Conservation (phyloP, 2,888 invertebrate genomes). For the Scaptomyza flava region DNA sequence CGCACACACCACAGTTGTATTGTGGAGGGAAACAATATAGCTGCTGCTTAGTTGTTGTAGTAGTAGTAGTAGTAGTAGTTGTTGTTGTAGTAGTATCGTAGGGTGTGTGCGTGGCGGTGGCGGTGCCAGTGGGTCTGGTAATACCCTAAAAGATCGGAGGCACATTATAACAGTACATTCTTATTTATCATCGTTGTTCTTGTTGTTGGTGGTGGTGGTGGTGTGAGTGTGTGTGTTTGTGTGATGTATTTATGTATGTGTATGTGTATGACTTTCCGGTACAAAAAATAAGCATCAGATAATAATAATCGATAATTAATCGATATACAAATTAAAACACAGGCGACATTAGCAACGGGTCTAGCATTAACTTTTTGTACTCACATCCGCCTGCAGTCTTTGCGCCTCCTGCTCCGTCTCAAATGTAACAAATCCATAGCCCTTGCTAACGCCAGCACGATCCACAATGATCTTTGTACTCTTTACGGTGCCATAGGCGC, state of each 20-base stretch:
- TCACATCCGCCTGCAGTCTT: constrained; percentile 89
- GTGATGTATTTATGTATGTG: constrained; percentile 1
- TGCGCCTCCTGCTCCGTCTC: constrained; percentile 94
- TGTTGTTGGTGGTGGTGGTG: constrained; percentile 7
- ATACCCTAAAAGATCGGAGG: constrained; percentile 76
- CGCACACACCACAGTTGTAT: constrained; percentile 5
- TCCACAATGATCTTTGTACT: constrained; percentile 98
- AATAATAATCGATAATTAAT: constrained; percentile 44
- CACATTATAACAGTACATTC: constrained; percentile 65
- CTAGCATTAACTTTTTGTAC: constrained; percentile 59
- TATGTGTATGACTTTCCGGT: constrained; percentile 14
- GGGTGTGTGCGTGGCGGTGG: constrained; percentile 11
- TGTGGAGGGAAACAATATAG: not conserved
- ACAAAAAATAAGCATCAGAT: constrained; percentile 42
- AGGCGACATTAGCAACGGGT: constrained; percentile 61
- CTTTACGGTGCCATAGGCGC: constrained; percentile 94
- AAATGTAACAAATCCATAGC: constrained; percentile 91
- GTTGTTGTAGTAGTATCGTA: constrained; percentile 11
- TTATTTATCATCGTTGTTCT: constrained; percentile 11
- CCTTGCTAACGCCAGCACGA: constrained; percentile 96
- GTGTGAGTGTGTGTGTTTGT: constrained; percentile 15
- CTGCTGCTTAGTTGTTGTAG: not conserved
- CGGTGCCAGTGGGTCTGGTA: constrained; percentile 58
- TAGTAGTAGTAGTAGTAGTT: not conserved
- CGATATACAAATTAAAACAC: constrained; percentile 45